phyloP scores from a whole-genome alignment of 2,113 vertebrate species.

The Oncorhynchus gorbuscha region DNA sequence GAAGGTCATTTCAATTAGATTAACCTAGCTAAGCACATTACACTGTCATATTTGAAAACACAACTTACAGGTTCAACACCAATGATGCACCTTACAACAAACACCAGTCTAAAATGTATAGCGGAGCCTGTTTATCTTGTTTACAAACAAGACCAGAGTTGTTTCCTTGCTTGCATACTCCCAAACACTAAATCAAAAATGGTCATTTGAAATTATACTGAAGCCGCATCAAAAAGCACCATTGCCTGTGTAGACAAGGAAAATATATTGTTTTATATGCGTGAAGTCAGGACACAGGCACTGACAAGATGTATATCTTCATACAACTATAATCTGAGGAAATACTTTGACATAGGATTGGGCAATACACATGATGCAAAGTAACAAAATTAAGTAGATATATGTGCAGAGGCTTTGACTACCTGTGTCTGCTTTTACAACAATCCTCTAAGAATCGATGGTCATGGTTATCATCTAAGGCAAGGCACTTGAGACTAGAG shows the following conservation, averaged over 20 bases:
- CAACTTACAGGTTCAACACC: conserved; percentile 44
- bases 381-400: conserved; percentile 40
- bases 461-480: conserved; percentile 62
- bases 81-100: conserved; percentile 52
- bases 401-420: conserved; percentile 55
- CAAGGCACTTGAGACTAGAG: conserved; percentile 81
- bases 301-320: conserved; percentile 44
- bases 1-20: conserved; percentile 78
- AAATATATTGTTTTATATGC: conserved; percentile 40
- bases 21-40: conserved; percentile 58
- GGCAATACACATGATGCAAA: conserved; percentile 50
- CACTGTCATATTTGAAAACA: conserved; percentile 44
- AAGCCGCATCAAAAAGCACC: conserved; percentile 78
- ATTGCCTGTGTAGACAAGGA: conserved; percentile 51
- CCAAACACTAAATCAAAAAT: conserved; percentile 63
- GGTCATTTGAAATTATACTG: conserved; percentile 52
- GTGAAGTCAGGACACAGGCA: conserved; percentile 55
- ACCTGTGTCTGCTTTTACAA: conserved; percentile 53
- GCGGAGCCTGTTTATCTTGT: conserved; percentile 55
- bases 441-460: conserved; percentile 56
- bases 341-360: conserved; percentile 53
- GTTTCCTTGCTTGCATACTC: conserved; percentile 72
- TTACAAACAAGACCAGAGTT: conserved; percentile 45
- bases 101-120: conserved; percentile 44
- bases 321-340: conserved; percentile 38